Evolutionary conservation across 53 echinoderm and acorn worm species (phyloP), one percentile per base, ranked within the genome.

Genomic region (Temnopleurus reevesii): DNA sequence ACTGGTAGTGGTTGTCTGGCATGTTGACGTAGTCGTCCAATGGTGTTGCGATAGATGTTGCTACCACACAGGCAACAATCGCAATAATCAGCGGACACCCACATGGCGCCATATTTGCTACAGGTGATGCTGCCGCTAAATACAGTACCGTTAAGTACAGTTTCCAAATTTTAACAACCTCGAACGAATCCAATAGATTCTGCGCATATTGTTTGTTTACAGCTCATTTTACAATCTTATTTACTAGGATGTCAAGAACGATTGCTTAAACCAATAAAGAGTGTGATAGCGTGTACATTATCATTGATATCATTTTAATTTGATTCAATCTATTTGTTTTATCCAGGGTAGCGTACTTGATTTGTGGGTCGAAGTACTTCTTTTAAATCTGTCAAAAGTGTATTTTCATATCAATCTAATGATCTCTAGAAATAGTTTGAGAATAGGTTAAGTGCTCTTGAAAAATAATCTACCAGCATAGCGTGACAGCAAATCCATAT

Each of bases 21-120:
- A 33, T 77, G 61, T 84, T 91, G 30, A 93, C 91, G 38, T 93
- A 93, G 66, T 91, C 94, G 46, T 93, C 94, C 45, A 93, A 49
- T 15, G 91, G 91, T 17, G 91, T 93, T 23, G 87, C 77, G 8
- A 45, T 18, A 33, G 19, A 4, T 35, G 44, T 77, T 77, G 77
- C 77, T 43, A 25, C 77, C 46, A 35, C 33, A 30, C 65, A 65
- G 56, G 56, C 56, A 56, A 56, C 56, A 56, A 24, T 24, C 5
- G 25, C 23, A 56, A 56, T 0, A 56, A 56, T 4, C 25, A 25
- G 56, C 4, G 25, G 56, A n/a, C 21, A n/a, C 2, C 56, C 21
- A 7, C 56, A n/a, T 25, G 2, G 25, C 56, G 24, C 56, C 56
- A 56, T 53, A 2, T 56, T 56, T 0, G 5, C 21, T 25, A 21